Base-by-base conservation (phyloP, 2,888 invertebrate genomes). In the Parthenolecanium corni region DNA sequence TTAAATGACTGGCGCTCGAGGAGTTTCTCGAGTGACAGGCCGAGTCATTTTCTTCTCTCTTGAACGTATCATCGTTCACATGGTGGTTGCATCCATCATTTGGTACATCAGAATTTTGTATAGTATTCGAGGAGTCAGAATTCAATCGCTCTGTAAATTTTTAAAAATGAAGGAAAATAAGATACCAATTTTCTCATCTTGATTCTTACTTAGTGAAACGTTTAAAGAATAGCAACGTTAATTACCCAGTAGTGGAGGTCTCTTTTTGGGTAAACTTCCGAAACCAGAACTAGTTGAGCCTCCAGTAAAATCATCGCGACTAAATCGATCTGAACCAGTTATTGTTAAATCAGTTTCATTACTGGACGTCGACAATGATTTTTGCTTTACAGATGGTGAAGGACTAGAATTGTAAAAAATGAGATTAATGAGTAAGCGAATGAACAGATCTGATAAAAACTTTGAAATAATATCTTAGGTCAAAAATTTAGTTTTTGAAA, bases 251-350 rank as follows among this genome's bases (percentile, higher is more conserved):
- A 81, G 74, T 64, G 80, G 80, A 65, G 82, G 80, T 74, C 84
- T 79, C 68, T 78, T 79, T 73, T 87, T 87, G 69, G 89, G 85
- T 73, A 90, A 80, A 73, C 87, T 88, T 68, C 89, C 87, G 76
- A 89, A 89, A 69, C 89, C 89, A 67, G 89, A 88, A 75, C 87
- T 86, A 69, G 86, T 85, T 3, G 58, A 58, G 11, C 58, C 58
- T 11, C 21, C 51, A 69, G 81, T 79, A 64, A 80, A 80, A 66
- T 84, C 84, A 44, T 78, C 78, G 52, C 79, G 71, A 57, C 62
- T 64, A n/a, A 58, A 24, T n/a, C 62, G 64, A 52, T 66, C 64
- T 2, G 78, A 78, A 49, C 78, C 78, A 68, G 79, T 81, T 70
- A 80, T 79, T 23, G 79, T 79, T 69, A 77, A 67, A 53, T 68